A percentile compares a stretch with the other conserved stretches of the same genome.
These are phyloP conservation scores for Autographa pulchrina DNA, from an alignment of 2,888 invertebrate genomes.

Conservation along the genomic window DNA sequence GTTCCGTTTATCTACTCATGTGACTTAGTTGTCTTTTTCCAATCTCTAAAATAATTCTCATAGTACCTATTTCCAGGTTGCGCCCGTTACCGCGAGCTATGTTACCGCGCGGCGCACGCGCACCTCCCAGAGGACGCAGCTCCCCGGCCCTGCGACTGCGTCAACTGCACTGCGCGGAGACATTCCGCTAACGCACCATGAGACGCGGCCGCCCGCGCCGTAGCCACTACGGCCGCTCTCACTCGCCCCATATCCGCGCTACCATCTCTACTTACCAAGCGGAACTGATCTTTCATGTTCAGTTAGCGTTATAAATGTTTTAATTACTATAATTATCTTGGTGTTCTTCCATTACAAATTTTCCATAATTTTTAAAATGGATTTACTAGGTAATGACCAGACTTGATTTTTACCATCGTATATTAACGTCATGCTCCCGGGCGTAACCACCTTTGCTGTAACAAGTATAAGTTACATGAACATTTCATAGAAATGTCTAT, in stretches of 20 bases:
- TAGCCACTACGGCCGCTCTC: slow-evolving; percentile 56
- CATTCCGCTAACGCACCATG: slow-evolving; percentile 68
- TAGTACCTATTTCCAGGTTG: slow-evolving; percentile 72
- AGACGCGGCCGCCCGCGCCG: slow-evolving; percentile 46
- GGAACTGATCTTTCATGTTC: slow-evolving; percentile 20
- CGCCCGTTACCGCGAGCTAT: slow-evolving; percentile 85
- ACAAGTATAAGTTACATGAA: too few relatives aligned
- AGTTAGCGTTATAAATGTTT: neutral
- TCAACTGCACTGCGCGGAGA: slow-evolving; percentile 77
- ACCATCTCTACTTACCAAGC: slow-evolving; percentile 15
- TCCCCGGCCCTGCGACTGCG: slow-evolving; percentile 76
- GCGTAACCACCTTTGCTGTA: too few relatives aligned
- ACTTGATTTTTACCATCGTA: neutral
- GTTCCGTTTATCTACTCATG: too few relatives aligned
- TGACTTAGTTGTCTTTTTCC: too few relatives aligned
- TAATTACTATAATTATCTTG: neutral
- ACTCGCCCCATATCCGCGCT: slow-evolving; percentile 56
- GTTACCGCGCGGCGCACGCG: slow-evolving; percentile 84
- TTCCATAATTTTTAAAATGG: neutral
- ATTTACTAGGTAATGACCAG: neutral
- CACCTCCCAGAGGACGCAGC: slow-evolving; percentile 67
- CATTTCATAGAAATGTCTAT: too few relatives aligned
- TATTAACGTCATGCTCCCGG: too few relatives aligned
- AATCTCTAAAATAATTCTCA: too few relatives aligned
- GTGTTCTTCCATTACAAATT: slow-evolving; percentile 10